Evolutionary conservation across 2,888 invertebrate genomes (phyloP), one percentile per base, ranked within the genome.

Genomic region (Acleris emargana): DNA sequence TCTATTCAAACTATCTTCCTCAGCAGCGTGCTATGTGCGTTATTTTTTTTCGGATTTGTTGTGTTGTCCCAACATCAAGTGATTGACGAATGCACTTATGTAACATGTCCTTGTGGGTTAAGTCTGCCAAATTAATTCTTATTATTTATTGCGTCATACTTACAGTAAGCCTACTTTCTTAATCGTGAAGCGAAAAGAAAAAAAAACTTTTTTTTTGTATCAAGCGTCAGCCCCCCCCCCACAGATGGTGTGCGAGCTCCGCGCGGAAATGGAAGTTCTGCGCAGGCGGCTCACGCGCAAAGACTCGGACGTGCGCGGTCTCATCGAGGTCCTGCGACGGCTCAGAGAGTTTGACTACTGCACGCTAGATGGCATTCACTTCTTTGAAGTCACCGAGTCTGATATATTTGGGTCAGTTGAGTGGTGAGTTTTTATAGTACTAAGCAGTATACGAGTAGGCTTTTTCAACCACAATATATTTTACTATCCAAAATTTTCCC

Each of bases 311-410:
- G 83, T 93, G 64, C 88, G 88, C 51, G 93, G 92, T 11, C 86
- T 94, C 62, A 76, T 94, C 55, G 92, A 94, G 77, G 86, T 94
- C 71, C 84, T 94, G 75, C 86, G 93, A 13, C 81, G 94, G 5
- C 89, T 93, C 47, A 77, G 91, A 0, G 89, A 89, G 72, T 87
- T 88, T 70, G 93, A 93, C 79, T 76, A 79, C 78, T 93, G 93
- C 89, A 86, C 88, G 64, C 83, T 93, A 1, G 87, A 93, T 43
- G 93, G 91, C 18, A 92, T 94, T 70, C 88, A 87, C 73, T 94
- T 94, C 80, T 90, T 85, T 71, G 93, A 93, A 67, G 89, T 94
- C 79, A 89, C 90, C 0, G 86, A 89, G 70, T 83, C 86, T 0
- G 90, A 92, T 63, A 91, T 92, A 72, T 89, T 89, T 62, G 91